Evolutionary conservation across 2,888 invertebrate genomes (phyloP).

Genomic region (Uropetala carovei): DNA sequence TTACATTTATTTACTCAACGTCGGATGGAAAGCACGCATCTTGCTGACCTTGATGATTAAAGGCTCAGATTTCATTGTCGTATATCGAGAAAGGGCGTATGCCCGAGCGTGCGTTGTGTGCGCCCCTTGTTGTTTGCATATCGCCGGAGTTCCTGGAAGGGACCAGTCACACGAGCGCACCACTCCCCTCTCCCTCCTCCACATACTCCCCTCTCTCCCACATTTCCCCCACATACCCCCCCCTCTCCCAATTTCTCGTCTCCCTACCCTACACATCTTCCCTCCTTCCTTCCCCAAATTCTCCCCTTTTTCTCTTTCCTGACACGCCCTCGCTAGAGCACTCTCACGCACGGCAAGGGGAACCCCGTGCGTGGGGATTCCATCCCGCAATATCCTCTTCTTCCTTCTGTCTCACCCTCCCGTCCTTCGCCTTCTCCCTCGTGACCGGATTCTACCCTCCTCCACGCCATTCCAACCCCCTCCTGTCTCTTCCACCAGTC

Average conservation of each 20-base stretch:
- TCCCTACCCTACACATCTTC: no score
- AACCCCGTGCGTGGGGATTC: not conserved
- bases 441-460: slow-evolving; percentile 20
- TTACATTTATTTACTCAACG: no score
- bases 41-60: not conserved
- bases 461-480: not conserved
- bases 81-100: not conserved
- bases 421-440: not conserved
- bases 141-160: not conserved
- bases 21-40: no score
- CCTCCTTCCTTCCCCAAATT: not conserved
- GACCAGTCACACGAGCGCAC: not conserved
- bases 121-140: slow-evolving; percentile 8
- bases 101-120: not conserved
- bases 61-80: not conserved
- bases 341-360: not conserved
- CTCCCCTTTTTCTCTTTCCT: not conserved
- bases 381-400: no score
- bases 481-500: not conserved
- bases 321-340: not conserved
- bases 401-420: no score
- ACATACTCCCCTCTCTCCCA: not conserved
- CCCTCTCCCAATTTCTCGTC: not conserved
- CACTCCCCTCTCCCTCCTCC: not conserved
- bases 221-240: no score